Conservation (phyloP, 2,888 invertebrate species). For the Dexiosoma caninum region DNA sequence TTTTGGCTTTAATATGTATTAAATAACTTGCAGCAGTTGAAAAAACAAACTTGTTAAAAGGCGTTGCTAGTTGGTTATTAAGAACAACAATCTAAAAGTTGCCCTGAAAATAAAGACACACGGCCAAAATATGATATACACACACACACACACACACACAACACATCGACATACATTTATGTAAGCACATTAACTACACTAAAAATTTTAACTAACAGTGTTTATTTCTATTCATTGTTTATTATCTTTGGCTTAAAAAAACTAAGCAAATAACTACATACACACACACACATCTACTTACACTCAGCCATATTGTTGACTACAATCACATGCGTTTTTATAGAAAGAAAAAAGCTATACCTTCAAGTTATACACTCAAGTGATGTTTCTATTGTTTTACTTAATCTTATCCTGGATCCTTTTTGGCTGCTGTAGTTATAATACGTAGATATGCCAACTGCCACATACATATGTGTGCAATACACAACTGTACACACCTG, state of each 20-base stretch:
- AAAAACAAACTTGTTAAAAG: conserved; percentile 9
- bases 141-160: background rate
- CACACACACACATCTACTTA: background rate
- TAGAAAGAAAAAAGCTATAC: background rate
- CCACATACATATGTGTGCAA: too few relatives aligned
- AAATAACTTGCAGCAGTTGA: background rate
- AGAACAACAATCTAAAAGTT: background rate
- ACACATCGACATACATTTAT: background rate
- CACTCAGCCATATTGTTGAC: background rate
- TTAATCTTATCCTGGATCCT: background rate
- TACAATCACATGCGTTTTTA: background rate
- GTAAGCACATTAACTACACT: background rate
- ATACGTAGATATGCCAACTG: too few relatives aligned
- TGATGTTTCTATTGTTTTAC: background rate
- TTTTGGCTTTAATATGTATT: conserved; percentile 27
- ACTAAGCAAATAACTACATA: background rate
- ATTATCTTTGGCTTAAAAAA: conserved; percentile 21
- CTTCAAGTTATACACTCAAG: too few relatives aligned
- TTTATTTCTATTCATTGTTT: conserved; percentile 5
- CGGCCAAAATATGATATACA: too few relatives aligned
- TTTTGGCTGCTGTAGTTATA: too few relatives aligned
- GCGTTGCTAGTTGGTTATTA: conserved; percentile 26
- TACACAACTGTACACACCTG: background rate
- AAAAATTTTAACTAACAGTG: conserved; percentile 6
- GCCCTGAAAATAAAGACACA: background rate